Percentiles rank a stretch among this genome's conserved stretches.
phyloP scores from a whole-genome alignment of 2,888 invertebrate genomes.

The Drosophila niveifrons region DNA sequence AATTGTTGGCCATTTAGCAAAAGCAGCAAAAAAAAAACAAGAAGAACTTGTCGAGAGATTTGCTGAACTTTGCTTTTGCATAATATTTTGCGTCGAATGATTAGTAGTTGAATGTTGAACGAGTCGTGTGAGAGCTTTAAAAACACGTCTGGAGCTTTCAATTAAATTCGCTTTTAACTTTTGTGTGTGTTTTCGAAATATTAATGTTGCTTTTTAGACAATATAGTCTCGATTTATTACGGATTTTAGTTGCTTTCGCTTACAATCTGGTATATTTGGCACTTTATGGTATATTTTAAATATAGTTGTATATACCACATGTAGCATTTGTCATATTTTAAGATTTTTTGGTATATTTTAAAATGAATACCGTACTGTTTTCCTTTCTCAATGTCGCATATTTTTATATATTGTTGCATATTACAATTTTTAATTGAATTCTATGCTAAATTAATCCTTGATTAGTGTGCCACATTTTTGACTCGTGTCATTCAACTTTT shows the following conservation, averaged over 20 bases:
- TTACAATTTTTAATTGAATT: not conserved
- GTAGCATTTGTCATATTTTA: too few relatives aligned
- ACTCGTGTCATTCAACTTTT: not conserved
- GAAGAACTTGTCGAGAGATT: constrained; percentile 1
- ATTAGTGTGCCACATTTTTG: not conserved
- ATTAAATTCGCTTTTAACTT: not conserved
- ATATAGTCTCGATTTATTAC: too few relatives aligned
- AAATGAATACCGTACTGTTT: too few relatives aligned
- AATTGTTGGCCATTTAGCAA: constrained; percentile 71
- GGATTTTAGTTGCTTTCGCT: too few relatives aligned
- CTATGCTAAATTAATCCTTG: not conserved
- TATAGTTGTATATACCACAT: too few relatives aligned
- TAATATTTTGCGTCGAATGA: not conserved
- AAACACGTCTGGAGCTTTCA: not conserved
- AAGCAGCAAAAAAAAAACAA: constrained; percentile 4
- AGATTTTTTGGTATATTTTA: too few relatives aligned
- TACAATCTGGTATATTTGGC: too few relatives aligned
- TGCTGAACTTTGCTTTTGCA: constrained; percentile 11
- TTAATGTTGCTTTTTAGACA: not conserved
- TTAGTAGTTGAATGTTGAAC: constrained; percentile 1
- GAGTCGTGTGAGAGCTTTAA: not conserved
- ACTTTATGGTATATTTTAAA: too few relatives aligned
- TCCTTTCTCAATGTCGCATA: too few relatives aligned
- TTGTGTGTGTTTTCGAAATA: not conserved
- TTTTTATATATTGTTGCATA: not conserved